Percentiles rank a stretch among this genome's conserved stretches.
Conservation (phyloP, 2,888 invertebrate genomes). For the Nemotelus nigrinus region DNA sequence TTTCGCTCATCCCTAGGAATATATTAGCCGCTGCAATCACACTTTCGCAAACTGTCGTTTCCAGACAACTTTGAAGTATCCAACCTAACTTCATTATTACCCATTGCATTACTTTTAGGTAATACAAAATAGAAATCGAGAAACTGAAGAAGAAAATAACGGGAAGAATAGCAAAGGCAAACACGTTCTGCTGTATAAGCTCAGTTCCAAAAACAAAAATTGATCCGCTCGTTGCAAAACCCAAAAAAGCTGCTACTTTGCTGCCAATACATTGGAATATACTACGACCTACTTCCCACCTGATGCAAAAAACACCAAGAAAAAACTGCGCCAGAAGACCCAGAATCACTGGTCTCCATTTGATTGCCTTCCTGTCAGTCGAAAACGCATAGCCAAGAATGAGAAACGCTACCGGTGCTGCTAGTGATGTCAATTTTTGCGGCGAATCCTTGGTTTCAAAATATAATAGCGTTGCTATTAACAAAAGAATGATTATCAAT, state of each 20-base stretch:
- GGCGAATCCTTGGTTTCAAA: conserved; percentile 71
- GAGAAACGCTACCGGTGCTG: conserved; percentile 74
- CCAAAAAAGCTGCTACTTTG: conserved; percentile 78
- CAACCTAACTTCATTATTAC: conserved; percentile 83
- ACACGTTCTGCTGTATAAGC: conserved; percentile 72
- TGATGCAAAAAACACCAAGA: conserved; percentile 84
- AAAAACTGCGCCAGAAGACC: conserved; percentile 86
- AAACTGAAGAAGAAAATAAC: conserved; percentile 96
- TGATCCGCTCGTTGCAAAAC: conserved; percentile 82
- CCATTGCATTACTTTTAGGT: conserved; percentile 88
- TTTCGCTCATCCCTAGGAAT: conserved; percentile 94
- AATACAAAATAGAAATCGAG: conserved; percentile 88
- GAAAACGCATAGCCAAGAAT: conserved; percentile 73
- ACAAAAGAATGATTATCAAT: no score
- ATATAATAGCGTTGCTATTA: conserved; percentile 69
- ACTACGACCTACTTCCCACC: conserved; percentile 81
- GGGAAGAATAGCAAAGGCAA: conserved; percentile 90
- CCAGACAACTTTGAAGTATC: conserved; percentile 75
- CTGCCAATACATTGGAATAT: conserved; percentile 72
- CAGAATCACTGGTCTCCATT: conserved; percentile 82
- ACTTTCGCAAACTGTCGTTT: conserved; percentile 94
- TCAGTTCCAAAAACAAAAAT: conserved; percentile 84
- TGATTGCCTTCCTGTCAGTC: conserved; percentile 70
- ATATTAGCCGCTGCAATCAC: conserved; percentile 93
- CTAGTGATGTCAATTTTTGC: conserved; percentile 74